Percentiles rank a stretch among this genome's conserved stretches.
phyloP scores from a whole-genome alignment of 2,797 vertebrate genomes.

The Garrulus glandarius region DNA sequence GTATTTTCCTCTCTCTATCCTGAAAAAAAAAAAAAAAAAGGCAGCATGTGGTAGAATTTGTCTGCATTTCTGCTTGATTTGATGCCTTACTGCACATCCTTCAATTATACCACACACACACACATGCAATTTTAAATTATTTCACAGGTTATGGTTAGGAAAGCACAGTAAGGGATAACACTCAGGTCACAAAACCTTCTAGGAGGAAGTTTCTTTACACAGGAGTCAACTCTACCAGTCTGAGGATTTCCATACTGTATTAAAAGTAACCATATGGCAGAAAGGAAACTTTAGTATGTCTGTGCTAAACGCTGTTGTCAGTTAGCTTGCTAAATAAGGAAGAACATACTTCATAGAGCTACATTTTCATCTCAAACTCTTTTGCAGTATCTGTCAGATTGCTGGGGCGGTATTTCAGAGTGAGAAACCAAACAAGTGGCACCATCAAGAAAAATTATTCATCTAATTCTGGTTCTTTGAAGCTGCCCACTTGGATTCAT shows the following conservation, averaged over 20 bases:
- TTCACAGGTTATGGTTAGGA: not conserved
- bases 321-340: not conserved
- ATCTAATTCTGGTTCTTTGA: not conserved
- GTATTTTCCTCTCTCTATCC: conserved; percentile 65
- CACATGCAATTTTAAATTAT: not conserved
- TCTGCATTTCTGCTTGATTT: not conserved
- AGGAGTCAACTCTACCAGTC: not conserved
- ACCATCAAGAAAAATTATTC: not conserved
- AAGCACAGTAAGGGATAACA: not conserved
- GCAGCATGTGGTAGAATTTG: not conserved
- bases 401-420: not conserved
- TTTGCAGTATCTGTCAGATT: not conserved
- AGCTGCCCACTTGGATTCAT: not conserved
- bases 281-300: not conserved
- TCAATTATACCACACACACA: not conserved
- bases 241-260: not conserved
- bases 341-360: not conserved
- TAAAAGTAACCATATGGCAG: not conserved
- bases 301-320: not conserved
- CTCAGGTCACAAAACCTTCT: not conserved
- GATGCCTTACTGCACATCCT: not conserved
- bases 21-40: not conserved
- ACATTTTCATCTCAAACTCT: not conserved
- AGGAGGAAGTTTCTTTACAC: not conserved
- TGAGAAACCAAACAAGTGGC: not conserved